These are phyloP conservation scores for Apistogramma diplotaenia DNA, from an alignment of 2,113 vertebrate species.

Conservation along the genomic window DNA sequence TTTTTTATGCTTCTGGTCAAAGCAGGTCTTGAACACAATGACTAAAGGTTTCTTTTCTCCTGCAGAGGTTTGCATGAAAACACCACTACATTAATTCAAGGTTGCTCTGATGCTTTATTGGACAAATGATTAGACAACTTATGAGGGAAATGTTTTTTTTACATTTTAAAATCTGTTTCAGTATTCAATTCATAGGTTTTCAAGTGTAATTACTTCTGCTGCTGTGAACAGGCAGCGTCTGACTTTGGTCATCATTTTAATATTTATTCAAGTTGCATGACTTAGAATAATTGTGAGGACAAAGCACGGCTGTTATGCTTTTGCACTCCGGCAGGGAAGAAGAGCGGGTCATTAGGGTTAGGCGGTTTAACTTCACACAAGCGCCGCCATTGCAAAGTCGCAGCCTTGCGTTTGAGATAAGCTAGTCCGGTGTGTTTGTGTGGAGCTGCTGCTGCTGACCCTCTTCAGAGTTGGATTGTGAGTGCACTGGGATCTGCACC, in stretches of 20 bases:
- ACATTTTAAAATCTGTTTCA: background rate
- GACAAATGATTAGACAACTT: background rate
- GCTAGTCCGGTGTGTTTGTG: background rate
- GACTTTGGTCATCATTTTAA: constrained; percentile 23
- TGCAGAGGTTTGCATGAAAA: background rate
- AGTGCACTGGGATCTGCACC: background rate
- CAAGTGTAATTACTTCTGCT: background rate
- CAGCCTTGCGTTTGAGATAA: constrained; percentile 25
- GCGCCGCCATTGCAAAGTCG: constrained; percentile 33
- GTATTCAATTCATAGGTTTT: background rate
- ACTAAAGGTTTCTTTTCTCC: constrained; percentile 28
- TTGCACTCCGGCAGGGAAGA: background rate
- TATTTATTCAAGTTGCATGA: background rate
- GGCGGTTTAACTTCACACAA: constrained; percentile 26
- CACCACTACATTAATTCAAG: background rate
- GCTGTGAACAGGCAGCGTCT: background rate
- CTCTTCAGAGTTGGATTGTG: background rate
- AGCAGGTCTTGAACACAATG: constrained; percentile 11
- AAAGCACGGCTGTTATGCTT: background rate
- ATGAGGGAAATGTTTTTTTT: background rate
- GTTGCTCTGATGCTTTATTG: background rate
- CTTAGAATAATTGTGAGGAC: background rate
- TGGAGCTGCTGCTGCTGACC: constrained; percentile 15
- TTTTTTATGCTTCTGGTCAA: background rate
- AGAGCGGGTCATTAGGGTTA: constrained; percentile 19